A percentile compares a stretch with the other conserved stretches of the same genome.
These are phyloP conservation scores for Cinara cedri DNA, from an alignment of 2,888 invertebrate species.

Conservation along the genomic window DNA sequence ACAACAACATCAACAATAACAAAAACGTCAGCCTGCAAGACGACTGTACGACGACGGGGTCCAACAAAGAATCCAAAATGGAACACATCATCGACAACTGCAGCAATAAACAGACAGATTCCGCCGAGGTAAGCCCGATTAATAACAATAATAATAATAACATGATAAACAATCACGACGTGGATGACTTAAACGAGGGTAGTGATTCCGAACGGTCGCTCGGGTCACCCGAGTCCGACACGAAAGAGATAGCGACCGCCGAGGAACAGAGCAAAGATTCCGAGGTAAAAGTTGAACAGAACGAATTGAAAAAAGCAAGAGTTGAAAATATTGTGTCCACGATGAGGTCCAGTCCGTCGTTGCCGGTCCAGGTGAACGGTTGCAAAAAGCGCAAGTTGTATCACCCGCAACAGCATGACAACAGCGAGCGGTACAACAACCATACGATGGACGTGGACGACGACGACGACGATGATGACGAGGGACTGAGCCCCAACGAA, in stretches of 20 bases:
- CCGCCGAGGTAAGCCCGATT: conserved; percentile 56
- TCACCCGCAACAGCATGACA: conserved; percentile 91
- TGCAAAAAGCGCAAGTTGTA: conserved; percentile 95
- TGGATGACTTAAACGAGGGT: conserved; percentile 47
- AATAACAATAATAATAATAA: conserved; percentile 47
- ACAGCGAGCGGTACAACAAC: conserved; percentile 63
- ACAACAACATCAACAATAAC: conserved; percentile 63
- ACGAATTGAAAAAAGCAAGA: conserved; percentile 86
- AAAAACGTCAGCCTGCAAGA: conserved; percentile 62
- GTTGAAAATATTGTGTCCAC: conserved; percentile 94
- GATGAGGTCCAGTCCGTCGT: conserved; percentile 85
- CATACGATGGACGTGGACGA: conserved; percentile 63
- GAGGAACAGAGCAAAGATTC: conserved; percentile 39
- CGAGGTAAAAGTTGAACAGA: conserved; percentile 60
- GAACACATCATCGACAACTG: conserved; percentile 39
- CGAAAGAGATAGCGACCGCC: not conserved
- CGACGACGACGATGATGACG: conserved; percentile 72
- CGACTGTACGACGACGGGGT: not conserved
- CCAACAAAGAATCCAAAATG: conserved; percentile 1
- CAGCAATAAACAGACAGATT: conserved; percentile 22
- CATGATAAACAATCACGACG: conserved; percentile 37
- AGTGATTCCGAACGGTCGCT: conserved; percentile 34
- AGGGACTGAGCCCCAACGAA: conserved; percentile 79
- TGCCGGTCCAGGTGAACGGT: conserved; percentile 75
- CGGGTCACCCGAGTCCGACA: conserved; percentile 39